Percentiles rank a stretch among this genome's conserved stretches.
Evolutionary conservation across 2,888 invertebrate genomes (phyloP).

Genomic region (Drosophila limbata): DNA sequence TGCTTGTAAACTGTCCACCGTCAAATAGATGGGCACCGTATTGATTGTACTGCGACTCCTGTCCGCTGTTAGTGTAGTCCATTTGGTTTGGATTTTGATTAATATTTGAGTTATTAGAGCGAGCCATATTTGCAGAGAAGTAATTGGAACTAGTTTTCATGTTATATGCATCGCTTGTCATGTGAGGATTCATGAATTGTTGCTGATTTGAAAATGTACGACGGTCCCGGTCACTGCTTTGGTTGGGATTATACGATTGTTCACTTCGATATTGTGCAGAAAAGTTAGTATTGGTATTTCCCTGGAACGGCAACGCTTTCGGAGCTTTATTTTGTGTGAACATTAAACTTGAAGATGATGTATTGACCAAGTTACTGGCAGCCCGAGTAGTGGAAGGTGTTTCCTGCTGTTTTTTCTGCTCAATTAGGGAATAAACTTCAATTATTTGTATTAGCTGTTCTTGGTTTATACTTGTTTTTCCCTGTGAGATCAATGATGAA

Average conservation of each 20-base stretch:
- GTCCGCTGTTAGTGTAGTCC: constrained; percentile 16
- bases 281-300: not conserved
- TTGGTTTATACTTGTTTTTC: constrained; percentile 92
- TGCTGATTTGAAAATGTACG: not conserved
- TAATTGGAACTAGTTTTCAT: constrained; percentile 38
- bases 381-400: not conserved
- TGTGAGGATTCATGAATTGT: constrained; percentile 15
- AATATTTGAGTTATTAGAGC: constrained; percentile 35
- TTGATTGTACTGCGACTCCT: constrained; percentile 22
- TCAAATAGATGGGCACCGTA: constrained; percentile 13
- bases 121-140: constrained; percentile 52
- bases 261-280: not conserved
- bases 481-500: constrained; percentile 91
- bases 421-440: constrained; percentile 87
- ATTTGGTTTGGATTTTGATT: constrained; percentile 20
- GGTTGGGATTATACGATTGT: constrained; percentile 9
- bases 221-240: not conserved
- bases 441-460: constrained; percentile 92
- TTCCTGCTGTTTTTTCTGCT: constrained; percentile 76
- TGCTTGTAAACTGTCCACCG: constrained; percentile 6
- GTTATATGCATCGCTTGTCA: constrained; percentile 31
- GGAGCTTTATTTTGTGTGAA: not conserved
- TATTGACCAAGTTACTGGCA: not conserved
- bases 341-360: not conserved
- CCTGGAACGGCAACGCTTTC: not conserved